These are phyloP conservation scores for Elymnias hypermnestra DNA, from an alignment of 1,140 invertebrate species.

Conservation along the genomic window DNA sequence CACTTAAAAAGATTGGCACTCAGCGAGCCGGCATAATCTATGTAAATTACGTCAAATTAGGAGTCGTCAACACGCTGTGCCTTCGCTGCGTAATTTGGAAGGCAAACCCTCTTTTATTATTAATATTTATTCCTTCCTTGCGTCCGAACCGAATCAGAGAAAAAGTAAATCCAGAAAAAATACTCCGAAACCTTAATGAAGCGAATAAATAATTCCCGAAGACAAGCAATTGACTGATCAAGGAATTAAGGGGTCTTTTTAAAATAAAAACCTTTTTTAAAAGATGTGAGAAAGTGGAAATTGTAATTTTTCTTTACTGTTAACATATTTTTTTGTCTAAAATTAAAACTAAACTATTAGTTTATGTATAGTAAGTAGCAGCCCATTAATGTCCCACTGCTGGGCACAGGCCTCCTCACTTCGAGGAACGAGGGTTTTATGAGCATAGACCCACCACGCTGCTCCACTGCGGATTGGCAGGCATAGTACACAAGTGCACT, in stretches of 20 bases:
- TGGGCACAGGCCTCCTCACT: no score
- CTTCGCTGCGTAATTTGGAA: constrained; percentile 61
- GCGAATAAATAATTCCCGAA: constrained; percentile 33
- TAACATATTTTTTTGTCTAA: no score
- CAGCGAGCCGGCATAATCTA: constrained; percentile 73
- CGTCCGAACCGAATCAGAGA: constrained; percentile 52
- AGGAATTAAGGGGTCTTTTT: constrained; percentile 14
- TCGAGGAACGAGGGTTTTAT: no score
- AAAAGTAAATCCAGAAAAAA: constrained; percentile 47
- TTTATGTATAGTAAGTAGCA: no score
- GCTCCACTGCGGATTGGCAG: no score
- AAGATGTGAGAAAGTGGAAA: no score
- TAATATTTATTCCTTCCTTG: constrained; percentile 72
- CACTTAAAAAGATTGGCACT: constrained; percentile 75
- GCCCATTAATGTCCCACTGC: no score
- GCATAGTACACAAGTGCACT: no score
- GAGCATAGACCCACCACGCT: no score
- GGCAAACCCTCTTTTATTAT: constrained; percentile 73
- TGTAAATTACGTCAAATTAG: constrained; percentile 75
- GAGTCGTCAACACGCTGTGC: constrained; percentile 66
- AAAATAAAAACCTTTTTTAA: no score
- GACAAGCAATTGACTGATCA: constrained; percentile 11
- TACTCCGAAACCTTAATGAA: constrained; percentile 56
- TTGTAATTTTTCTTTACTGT: no score
- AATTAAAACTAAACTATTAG: no score